Base-by-base conservation (phyloP, 1,140 invertebrate genomes). In the Orius insidiosus region DNA sequence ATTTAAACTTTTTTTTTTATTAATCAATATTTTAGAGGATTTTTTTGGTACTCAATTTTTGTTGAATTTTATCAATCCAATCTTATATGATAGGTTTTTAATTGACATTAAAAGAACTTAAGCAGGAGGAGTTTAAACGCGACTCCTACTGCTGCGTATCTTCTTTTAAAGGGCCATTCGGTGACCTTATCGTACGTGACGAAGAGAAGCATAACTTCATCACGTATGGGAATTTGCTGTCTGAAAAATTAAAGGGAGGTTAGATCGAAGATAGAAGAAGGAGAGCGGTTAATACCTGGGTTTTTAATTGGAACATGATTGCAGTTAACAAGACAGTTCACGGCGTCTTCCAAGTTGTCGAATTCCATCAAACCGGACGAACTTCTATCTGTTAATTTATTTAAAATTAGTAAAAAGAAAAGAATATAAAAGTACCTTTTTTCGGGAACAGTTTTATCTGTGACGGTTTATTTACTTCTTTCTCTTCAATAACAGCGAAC, bases 151-250 rank as follows among this genome's bases (percentile, higher is more conserved):
- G 9, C 31, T 43, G 41, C 4, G 41, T 32, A 30, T 47, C 46
- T 6, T 47, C 46, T 18, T 47, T 47, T 6, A 16, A 9, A 30
- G 37, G 11, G 9, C 46, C 46, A 10, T 47, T 37, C 9, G 24
- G 15, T 19, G n/a, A 30, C 5, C 30, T 8, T 19, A 51, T 51
- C 18, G 44, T 46, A 11, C 83, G 78, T 43, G 83, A 81, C 49
- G 82, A 85, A 14, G 86, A 92, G 69, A 93, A 93, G 63, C 87
- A 92, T 48, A 96, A 69, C 68, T 95, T 96, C 80, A 95, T 86
- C 55, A 93, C 85, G 70, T 92, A 97, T 48, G 92, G 92, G 65
- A 89, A 92, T 67, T 94, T 94, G 48, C 86, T 87, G 63, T 80
- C 88, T 92, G 69, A 10, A 72, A 69, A 45, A 54, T 16, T 37